Conservation (phyloP, 1,140 invertebrate species). For the Eubasilissa regina region DNA sequence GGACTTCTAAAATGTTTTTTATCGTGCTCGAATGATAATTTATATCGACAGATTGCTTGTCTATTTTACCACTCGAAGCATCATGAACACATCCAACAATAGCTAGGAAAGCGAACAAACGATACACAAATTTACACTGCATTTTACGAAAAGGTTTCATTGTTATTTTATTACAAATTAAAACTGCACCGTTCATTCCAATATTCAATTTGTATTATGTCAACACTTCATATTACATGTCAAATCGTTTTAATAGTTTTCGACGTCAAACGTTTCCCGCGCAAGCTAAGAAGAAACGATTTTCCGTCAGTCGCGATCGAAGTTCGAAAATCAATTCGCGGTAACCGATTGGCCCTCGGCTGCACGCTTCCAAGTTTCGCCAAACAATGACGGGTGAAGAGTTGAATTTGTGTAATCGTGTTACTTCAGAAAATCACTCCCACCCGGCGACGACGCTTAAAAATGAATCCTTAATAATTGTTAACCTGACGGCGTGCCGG, state of each 20-base stretch:
- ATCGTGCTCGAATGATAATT: neutral
- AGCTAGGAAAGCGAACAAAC: neutral
- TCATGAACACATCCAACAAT: neutral
- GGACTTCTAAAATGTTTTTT: slow-evolving; percentile 9
- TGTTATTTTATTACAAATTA: neutral
- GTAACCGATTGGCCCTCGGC: slow-evolving; percentile 1
- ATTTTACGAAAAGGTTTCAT: neutral
- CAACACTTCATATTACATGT: too few relatives aligned
- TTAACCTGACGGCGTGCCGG: too few relatives aligned
- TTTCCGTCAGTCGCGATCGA: slow-evolving; percentile 14
- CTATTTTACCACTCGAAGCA: neutral
- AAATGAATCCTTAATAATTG: too few relatives aligned
- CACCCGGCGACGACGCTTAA: too few relatives aligned
- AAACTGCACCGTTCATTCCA: neutral
- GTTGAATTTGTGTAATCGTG: neutral
- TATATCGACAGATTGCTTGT: neutral
- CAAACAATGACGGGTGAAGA: neutral
- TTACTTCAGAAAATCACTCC: neutral
- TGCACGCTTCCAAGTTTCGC: slow-evolving; percentile 15
- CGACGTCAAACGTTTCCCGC: too few relatives aligned
- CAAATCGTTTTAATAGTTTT: too few relatives aligned
- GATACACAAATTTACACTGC: neutral
- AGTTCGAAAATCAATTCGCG: slow-evolving; percentile 26
- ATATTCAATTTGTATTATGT: too few relatives aligned
- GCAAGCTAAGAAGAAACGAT: too few relatives aligned